Percentiles rank a stretch among this genome's conserved stretches.
phyloP scores from a whole-genome alignment of 2,113 vertebrate species.

The Ceratotherium simum region DNA sequence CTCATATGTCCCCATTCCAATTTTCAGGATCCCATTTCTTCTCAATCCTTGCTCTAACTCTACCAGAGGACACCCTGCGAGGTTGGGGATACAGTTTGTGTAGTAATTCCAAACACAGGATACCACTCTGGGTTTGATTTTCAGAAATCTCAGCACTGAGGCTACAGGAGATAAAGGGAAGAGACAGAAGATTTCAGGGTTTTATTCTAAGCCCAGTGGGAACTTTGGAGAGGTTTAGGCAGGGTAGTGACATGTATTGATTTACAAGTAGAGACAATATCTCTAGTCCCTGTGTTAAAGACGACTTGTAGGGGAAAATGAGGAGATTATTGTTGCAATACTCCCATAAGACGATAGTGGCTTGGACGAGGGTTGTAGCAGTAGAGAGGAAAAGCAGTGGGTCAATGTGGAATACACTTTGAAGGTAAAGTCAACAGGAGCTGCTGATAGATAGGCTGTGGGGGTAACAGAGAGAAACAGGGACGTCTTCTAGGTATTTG shows the following conservation, averaged over 20 bases:
- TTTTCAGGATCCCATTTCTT: background rate
- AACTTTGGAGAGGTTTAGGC: constrained; percentile 4
- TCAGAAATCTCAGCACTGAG: background rate
- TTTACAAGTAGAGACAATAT: constrained; percentile 7
- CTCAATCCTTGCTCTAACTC: background rate
- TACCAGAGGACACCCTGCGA: background rate
- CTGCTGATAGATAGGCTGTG: background rate
- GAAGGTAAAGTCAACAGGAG: constrained; percentile 15
- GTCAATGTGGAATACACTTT: background rate
- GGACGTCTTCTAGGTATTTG: background rate
- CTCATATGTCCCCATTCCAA: background rate
- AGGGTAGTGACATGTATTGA: background rate
- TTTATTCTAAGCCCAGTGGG: constrained; percentile 20
- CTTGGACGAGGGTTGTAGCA: background rate
- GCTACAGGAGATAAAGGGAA: background rate
- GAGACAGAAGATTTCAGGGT: background rate
- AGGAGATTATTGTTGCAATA: background rate
- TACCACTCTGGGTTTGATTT: background rate
- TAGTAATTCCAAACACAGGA: background rate
- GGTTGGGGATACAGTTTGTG: background rate
- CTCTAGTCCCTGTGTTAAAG: background rate
- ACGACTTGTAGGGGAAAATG: background rate
- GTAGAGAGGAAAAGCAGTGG: background rate
- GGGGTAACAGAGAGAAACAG: background rate
- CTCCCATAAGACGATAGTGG: background rate